A percentile compares a stretch with the other conserved stretches of the same genome.
Evolutionary conservation across 2,113 vertebrate genomes (phyloP).

Genomic region (Lophura nycthemera): DNA sequence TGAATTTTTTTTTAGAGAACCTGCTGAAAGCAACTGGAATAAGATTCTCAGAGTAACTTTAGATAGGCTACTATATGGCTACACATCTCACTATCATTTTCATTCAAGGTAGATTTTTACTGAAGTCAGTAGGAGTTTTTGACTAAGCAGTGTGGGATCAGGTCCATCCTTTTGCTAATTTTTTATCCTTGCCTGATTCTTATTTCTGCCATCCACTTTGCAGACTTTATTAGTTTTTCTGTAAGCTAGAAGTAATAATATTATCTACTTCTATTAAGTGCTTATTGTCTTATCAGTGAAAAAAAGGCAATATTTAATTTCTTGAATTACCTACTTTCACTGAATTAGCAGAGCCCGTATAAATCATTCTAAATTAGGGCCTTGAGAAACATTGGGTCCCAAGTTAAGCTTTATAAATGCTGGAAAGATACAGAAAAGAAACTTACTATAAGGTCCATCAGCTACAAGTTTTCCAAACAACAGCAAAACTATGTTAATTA

Average conservation of each 20-base stretch:
- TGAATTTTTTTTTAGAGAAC: conserved; percentile 29
- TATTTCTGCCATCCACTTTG: neutral
- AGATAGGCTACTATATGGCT: neutral
- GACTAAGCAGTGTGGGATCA: conserved; percentile 5
- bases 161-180: neutral
- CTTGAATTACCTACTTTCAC: conserved; percentile 24
- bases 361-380: conserved; percentile 52
- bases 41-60: conserved; percentile 39
- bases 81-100: neutral
- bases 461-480: neutral
- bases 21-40: conserved; percentile 26
- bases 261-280: conserved; percentile 36
- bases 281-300: conserved; percentile 30
- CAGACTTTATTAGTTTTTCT: conserved; percentile 10
- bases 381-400: conserved; percentile 36
- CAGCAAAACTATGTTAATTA: neutral
- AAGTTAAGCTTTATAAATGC: conserved; percentile 38
- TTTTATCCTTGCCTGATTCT: neutral
- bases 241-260: conserved; percentile 12
- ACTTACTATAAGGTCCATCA: neutral
- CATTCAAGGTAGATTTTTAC: conserved; percentile 16
- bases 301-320: conserved; percentile 10
- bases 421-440: conserved; percentile 25
- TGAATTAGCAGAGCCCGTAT: conserved; percentile 27
- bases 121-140: conserved; percentile 20